Evolutionary conservation across 2,888 invertebrate genomes (phyloP), one percentile per base, ranked within the genome.

Genomic region (Xiphydria camelus): DNA sequence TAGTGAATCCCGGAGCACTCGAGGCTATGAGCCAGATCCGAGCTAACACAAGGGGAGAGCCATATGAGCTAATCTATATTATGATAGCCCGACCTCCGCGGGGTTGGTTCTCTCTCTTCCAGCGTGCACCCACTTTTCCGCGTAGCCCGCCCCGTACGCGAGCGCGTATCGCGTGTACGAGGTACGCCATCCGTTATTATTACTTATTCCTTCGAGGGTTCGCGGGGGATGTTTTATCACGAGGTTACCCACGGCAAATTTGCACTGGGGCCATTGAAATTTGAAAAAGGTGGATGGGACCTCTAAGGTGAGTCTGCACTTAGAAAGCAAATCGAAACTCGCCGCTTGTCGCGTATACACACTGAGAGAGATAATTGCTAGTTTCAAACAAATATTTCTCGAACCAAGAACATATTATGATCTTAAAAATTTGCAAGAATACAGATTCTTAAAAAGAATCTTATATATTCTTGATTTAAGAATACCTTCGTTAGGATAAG

Each of bases 61-160:
- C 68, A 71, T 74, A 73, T 72, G 73, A 74, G 73, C 73, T 75
- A 74, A 75, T 74, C 72, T 74, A 75, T 75, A 74, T 75, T 75
- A 73, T 70, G 73, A 75, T 73, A 71, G 73, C 68, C 63, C 65
- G 62, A 67, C 62, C 67, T 63, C 61, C 26, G 19, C 20, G 45
- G 17, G 29, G 31, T 23, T 38, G 19, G 21, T 26, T 20, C 45
- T 39, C 33, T 45, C 33, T 14, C 25, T 33, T 36, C 34, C 34
- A 32, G 33, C 29, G 22, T 33, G 32, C 43, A 18, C 29, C 37
- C 32, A 47, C 26, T 32, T 34, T 23, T 26, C 29, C 19, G 14
- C 23, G 6, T 34, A 33, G 25, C 34, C 4, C 38, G 15, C 10
- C 41, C 46, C 40, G 43, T 51, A 41, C 42, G 46, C 29, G 5